These are phyloP conservation scores for Cairina moschata DNA, from an alignment of 2,113 vertebrate species.

Conservation along the genomic window DNA sequence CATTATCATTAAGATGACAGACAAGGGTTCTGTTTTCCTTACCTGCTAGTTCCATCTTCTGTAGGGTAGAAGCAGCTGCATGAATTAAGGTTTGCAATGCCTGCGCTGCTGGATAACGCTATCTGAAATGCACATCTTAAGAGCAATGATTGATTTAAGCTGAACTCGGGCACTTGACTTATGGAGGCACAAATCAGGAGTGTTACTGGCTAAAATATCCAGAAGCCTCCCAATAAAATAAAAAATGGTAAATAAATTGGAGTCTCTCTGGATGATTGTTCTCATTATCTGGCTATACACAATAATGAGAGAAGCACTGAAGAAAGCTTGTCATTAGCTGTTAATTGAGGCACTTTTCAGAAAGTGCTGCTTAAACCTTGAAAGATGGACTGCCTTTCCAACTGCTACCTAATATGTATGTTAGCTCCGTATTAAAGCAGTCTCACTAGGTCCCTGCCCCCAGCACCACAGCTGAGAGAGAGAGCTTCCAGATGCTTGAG, in stretches of 20 bases:
- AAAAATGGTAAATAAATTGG: slow-evolving; percentile 48
- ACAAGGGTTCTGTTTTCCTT: background rate
- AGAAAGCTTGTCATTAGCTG: slow-evolving; percentile 33
- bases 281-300: slow-evolving; percentile 31
- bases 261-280: slow-evolving; percentile 6
- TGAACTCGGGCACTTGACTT: background rate
- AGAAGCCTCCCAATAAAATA: slow-evolving; percentile 8
- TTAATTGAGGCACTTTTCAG: slow-evolving; percentile 47
- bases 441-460: slow-evolving; percentile 19
- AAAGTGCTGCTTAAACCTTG: slow-evolving; percentile 43
- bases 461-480: background rate
- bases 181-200: background rate
- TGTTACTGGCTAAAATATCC: background rate
- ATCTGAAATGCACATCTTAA: slow-evolving; percentile 46
- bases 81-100: slow-evolving; percentile 32
- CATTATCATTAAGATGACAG: slow-evolving; percentile 24
- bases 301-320: background rate
- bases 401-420: background rate
- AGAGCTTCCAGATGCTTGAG: background rate
- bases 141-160: background rate
- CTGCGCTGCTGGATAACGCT: background rate
- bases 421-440: background rate
- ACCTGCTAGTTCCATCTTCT: slow-evolving; percentile 1
- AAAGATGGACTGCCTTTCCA: slow-evolving; percentile 21
- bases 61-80: background rate